Percentiles rank a stretch among this genome's conserved stretches.
These are phyloP conservation scores for Ceuthmochares aereus DNA, from an alignment of 2,113 vertebrate species.

Conservation along the genomic window DNA sequence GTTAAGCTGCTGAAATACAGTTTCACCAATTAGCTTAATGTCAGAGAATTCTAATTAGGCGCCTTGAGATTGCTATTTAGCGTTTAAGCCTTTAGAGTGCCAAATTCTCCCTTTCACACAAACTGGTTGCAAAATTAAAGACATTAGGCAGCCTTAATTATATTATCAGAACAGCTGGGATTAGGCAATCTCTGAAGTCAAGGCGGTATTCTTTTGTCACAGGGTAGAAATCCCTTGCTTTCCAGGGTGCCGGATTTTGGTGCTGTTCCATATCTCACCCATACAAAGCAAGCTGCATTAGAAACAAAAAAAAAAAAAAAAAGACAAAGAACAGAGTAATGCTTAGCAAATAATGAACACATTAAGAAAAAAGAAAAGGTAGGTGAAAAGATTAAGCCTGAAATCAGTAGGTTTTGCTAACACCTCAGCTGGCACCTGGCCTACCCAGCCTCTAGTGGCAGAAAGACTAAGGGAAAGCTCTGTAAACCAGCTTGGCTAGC, in stretches of 20 bases:
- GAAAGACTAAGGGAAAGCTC: slow-evolving; percentile 62
- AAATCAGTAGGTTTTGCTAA: slow-evolving; percentile 81
- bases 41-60: slow-evolving; percentile 99
- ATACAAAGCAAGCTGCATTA: slow-evolving; percentile 93
- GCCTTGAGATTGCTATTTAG: slow-evolving; percentile 93
- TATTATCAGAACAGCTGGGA: slow-evolving; percentile 99
- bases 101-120: slow-evolving; percentile 90
- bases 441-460: slow-evolving; percentile 77
- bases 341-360: slow-evolving; percentile 91
- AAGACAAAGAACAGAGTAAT: slow-evolving; percentile 88
- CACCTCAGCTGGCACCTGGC: slow-evolving; percentile 82
- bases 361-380: slow-evolving; percentile 84
- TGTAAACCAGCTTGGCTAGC: slow-evolving; percentile 70
- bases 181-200: slow-evolving; percentile 99
- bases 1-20: slow-evolving; percentile 95
- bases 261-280: slow-evolving; percentile 89
- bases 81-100: slow-evolving; percentile 90
- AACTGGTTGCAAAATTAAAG: slow-evolving; percentile 97
- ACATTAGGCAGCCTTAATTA: slow-evolving; percentile 99
- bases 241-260: slow-evolving; percentile 90
- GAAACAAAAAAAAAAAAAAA: slow-evolving; percentile 83
- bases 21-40: slow-evolving; percentile 99
- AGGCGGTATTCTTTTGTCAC: slow-evolving; percentile 96
- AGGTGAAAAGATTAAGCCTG: slow-evolving; percentile 95
- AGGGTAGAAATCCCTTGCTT: slow-evolving; percentile 90